Evolutionary conservation across 2,888 invertebrate genomes (phyloP).

Genomic region (Morpho deidamia): DNA sequence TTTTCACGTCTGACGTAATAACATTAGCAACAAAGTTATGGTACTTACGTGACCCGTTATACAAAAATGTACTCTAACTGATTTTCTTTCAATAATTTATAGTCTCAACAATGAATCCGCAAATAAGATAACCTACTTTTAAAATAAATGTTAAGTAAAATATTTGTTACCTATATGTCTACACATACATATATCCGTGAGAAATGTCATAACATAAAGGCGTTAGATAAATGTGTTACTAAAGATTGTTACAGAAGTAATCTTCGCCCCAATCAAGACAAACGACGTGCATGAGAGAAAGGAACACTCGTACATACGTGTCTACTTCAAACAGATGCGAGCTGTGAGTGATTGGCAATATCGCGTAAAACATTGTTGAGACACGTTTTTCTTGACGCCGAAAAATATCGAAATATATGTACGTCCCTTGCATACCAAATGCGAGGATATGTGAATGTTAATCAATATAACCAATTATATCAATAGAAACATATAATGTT

Average conservation of each 20-base stretch:
- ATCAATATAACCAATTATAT: too few species aligned
- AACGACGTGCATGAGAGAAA: constrained; percentile 29
- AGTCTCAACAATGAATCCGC: constrained; percentile 4
- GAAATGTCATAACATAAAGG: constrained; percentile 3
- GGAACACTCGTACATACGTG: constrained; percentile 25
- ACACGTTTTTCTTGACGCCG: constrained; percentile 27
- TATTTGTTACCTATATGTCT: background rate
- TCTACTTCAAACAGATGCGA: constrained; percentile 28
- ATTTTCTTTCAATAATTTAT: constrained; percentile 19
- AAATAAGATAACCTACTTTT: background rate
- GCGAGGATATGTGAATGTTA: background rate
- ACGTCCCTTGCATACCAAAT: constrained; percentile 25
- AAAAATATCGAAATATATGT: constrained; percentile 26
- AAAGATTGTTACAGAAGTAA: constrained; percentile 30
- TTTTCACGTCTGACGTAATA: constrained; percentile 76
- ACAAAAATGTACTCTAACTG: constrained; percentile 36
- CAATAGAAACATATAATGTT: too few species aligned
- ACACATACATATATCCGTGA: background rate
- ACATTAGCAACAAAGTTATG: constrained; percentile 74
- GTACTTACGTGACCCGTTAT: constrained; percentile 64
- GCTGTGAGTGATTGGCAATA: constrained; percentile 35
- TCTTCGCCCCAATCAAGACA: constrained; percentile 33
- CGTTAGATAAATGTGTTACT: constrained; percentile 25
- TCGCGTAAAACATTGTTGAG: constrained; percentile 32
- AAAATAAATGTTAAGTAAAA: background rate